Conservation (phyloP, 1,140 invertebrate genomes). For the Pogonomyrmex californicus region DNA sequence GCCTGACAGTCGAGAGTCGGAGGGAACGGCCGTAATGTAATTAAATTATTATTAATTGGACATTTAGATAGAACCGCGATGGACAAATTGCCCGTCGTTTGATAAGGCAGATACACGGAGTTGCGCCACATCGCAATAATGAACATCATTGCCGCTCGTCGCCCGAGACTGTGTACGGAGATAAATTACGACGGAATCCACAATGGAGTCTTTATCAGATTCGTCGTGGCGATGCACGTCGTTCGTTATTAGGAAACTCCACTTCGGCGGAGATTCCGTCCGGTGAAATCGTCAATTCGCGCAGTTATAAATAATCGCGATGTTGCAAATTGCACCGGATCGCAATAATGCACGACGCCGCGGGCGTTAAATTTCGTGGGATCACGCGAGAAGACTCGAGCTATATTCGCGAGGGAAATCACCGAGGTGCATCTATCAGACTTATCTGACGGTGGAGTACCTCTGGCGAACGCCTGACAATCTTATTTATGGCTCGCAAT, state of each 20-base stretch:
- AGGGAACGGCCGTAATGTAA: conserved; percentile 48
- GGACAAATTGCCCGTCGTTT: conserved; percentile 58
- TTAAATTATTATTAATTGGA: conserved; percentile 65
- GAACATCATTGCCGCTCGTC: conserved; percentile 30
- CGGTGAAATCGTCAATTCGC: conserved; percentile 37
- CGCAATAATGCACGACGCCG: conserved; percentile 38
- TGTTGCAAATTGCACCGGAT: conserved; percentile 55
- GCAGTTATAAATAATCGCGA: conserved; percentile 31
- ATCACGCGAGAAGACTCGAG: conserved; percentile 72
- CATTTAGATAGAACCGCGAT: conserved; percentile 54
- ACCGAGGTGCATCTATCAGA: conserved; percentile 72
- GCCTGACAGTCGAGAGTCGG: conserved; percentile 22
- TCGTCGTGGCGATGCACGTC: conserved; percentile 11
- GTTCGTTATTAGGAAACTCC: conserved; percentile 54
- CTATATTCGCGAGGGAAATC: conserved; percentile 68
- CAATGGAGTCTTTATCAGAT: conserved; percentile 62
- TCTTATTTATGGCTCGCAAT: conserved; percentile 59
- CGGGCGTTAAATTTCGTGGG: conserved; percentile 63
- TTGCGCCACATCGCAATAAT: conserved; percentile 26
- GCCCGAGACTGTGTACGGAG: conserved; percentile 6
- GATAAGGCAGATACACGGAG: conserved; percentile 51
- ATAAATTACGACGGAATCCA: conserved; percentile 44
- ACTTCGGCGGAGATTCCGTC: background rate
- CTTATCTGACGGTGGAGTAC: conserved; percentile 66
- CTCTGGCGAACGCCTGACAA: conserved; percentile 32